Base-by-base conservation (phyloP, 2,113 vertebrate species). In the Apteryx owenii region DNA sequence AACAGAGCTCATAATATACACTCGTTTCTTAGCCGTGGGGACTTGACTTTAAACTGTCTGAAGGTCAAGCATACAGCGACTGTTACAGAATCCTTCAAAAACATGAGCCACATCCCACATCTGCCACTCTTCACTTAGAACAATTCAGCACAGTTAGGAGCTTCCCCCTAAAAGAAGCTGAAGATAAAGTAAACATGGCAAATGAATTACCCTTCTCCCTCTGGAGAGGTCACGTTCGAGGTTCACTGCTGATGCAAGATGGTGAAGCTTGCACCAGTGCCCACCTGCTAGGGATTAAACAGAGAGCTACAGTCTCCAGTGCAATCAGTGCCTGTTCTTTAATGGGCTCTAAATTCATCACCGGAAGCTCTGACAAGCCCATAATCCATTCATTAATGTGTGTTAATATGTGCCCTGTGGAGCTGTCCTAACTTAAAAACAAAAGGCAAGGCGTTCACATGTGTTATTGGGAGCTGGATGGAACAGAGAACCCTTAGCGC, bases 241-340 rank as follows among this genome's bases (percentile, higher is more conserved):
- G 97, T 98, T 98, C 97, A 97, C 71, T 92, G 94, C 94, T 90
- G 92, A 87, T 96, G 91, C 88, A 96, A 97, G 93, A 97, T 97
- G 95, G 94, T 96, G 96, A 96, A 94, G 94, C 72, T 77, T 81
- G 87, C 82, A 68, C 89, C 76, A 62, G 58, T 88, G 93, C 95
- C 97, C 98, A 97, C 97, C 97, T 98, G 94, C 96, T 97, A 98
- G 93, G 97, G 93, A 97, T 96, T 97, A 97, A 97, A 97, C 89
- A 97, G 95, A 97, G 78, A 84, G 80, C 90, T 94, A 89, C 69
- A 95, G 95, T 98, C 88, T 97, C 81, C 77, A 88, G 89, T 75
- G 78, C 87, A 96, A 89, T 95, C 93, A 96, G 46, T 95, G 91
- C 86, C 85, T 92, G 16, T 65, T 77, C 82, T 90, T 96, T 96